Percentiles rank a stretch among this genome's conserved stretches.
Evolutionary conservation across 1,140 invertebrate genomes (phyloP).

Genomic region (Solen grandis): DNA sequence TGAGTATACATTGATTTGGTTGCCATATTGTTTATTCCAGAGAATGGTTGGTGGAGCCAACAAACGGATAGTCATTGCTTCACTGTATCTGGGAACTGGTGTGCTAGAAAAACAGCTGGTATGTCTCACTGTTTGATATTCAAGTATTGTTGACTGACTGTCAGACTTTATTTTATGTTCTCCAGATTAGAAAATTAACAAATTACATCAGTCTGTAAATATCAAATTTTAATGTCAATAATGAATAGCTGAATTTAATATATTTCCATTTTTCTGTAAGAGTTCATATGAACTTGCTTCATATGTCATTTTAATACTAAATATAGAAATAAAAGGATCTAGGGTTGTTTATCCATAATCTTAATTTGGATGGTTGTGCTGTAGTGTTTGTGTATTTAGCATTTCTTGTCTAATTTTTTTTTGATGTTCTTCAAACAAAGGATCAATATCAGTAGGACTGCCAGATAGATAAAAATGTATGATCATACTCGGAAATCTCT

Average conservation of each 20-base stretch:
- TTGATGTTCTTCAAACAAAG: too few species aligned
- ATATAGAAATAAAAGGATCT: too few species aligned
- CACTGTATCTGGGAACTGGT: slow-evolving; percentile 96
- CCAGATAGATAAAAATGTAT: too few species aligned
- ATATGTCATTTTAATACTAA: background rate
- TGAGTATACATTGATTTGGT: background rate
- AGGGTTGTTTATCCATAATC: too few species aligned
- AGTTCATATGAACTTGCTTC: background rate
- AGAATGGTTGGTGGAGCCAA: slow-evolving; percentile 87
- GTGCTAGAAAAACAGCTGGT: slow-evolving; percentile 90
- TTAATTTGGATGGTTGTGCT: too few species aligned
- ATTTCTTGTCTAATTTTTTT: too few species aligned
- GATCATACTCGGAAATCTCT: too few species aligned
- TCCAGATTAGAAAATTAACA: background rate
- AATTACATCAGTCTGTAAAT: background rate
- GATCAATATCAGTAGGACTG: too few species aligned
- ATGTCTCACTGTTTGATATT: too few species aligned
- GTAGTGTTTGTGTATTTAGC: too few species aligned
- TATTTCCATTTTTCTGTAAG: background rate
- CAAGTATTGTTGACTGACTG: too few species aligned
- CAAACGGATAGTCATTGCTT: slow-evolving; percentile 92
- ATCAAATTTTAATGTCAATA: background rate
- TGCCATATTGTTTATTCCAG: slow-evolving; percentile 81
- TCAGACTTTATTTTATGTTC: background rate
- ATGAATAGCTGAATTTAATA: background rate